phyloP scores from a whole-genome alignment of 2,888 invertebrate genomes.

The Rhingia rostrata region DNA sequence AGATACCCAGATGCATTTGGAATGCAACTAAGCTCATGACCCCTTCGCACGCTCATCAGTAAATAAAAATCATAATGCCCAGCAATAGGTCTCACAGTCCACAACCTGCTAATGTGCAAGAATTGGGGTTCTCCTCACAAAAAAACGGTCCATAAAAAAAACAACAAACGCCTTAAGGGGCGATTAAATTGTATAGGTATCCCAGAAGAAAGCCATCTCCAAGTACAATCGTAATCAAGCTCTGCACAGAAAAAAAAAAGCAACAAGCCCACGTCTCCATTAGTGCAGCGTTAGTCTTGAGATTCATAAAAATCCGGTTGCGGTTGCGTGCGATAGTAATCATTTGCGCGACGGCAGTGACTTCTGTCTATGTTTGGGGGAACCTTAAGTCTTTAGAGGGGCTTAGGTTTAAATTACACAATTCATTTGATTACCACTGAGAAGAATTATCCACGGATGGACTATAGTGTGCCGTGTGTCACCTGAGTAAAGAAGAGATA shows the following conservation, averaged over 20 bases:
- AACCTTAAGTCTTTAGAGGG: background rate
- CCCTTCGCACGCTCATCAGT: slow-evolving; percentile 21
- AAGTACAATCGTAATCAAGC: slow-evolving; percentile 2
- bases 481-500: background rate
- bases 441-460: background rate
- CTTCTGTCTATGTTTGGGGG: slow-evolving; percentile 5
- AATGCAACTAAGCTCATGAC: slow-evolving; percentile 9
- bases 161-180: background rate
- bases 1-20: background rate
- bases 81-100: background rate
- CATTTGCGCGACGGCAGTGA: slow-evolving; percentile 25
- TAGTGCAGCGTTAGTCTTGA: slow-evolving; percentile 17
- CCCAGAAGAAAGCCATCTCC: slow-evolving; percentile 22
- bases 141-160: slow-evolving; percentile 1
- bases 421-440: slow-evolving; percentile 22
- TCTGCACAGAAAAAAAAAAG: background rate
- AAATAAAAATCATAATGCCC: background rate
- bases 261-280: slow-evolving; percentile 34
- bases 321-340: slow-evolving; percentile 54
- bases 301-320: slow-evolving; percentile 42
- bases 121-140: background rate
- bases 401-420: slow-evolving; percentile 16
- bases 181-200: slow-evolving; percentile 17
- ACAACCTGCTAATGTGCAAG: slow-evolving; percentile 17
- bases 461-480: background rate